Percentiles rank a stretch among this genome's conserved stretches.
Conservation (phyloP, 2,797 vertebrate species). For the Poliocrania exsul region DNA sequence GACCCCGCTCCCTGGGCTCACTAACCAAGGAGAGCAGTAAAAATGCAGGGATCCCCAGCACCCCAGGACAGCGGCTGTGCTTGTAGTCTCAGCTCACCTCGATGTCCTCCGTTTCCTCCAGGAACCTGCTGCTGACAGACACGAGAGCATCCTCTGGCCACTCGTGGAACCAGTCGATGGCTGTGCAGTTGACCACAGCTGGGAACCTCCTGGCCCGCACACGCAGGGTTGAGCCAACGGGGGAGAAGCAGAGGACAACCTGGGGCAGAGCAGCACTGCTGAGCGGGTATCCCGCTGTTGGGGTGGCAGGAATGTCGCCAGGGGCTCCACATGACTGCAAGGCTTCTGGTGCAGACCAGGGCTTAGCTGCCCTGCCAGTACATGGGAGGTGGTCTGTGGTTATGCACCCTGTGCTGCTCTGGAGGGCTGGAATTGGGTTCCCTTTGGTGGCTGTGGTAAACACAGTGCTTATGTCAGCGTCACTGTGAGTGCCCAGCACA, state of each 20-base stretch:
- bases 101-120: slow-evolving; percentile 75
- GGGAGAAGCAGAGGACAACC: slow-evolving; percentile 85
- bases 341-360: background rate
- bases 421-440: fast-evolving
- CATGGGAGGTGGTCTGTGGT: fast-evolving
- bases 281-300: fast-evolving
- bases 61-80: background rate
- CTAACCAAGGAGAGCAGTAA: background rate
- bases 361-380: background rate
- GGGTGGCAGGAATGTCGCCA: fast-evolving
- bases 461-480: fast-evolving
- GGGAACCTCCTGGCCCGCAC: slow-evolving; percentile 81
- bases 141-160: slow-evolving; percentile 80
- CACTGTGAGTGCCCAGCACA: background rate
- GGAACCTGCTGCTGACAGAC: slow-evolving; percentile 80
- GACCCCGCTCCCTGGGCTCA: fast-evolving
- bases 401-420: background rate
- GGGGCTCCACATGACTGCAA: background rate
- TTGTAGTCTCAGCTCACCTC: slow-evolving; percentile 37
- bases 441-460: background rate
- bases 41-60: background rate
- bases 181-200: slow-evolving; percentile 79
- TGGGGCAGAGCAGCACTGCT: background rate
- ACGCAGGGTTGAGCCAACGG: slow-evolving; percentile 78
- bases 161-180: slow-evolving; percentile 84